Conservation (phyloP, 2,888 invertebrate species). For the Gymnosoma rotundatum region DNA sequence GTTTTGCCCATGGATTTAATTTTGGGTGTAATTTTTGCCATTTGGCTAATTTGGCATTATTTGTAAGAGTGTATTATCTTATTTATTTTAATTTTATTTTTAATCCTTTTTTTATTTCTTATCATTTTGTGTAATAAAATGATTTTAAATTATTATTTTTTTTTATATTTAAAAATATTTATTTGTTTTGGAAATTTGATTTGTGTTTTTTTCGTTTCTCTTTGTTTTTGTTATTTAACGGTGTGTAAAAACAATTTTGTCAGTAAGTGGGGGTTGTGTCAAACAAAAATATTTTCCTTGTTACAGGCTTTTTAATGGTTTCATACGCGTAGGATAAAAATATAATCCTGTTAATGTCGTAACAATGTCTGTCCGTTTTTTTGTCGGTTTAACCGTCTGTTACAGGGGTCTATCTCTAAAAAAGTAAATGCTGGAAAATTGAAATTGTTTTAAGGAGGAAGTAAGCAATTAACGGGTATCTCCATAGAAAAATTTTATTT, state of each 20-base stretch:
- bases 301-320: no score
- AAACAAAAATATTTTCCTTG: no score
- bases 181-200: neutral
- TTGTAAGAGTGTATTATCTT: slow-evolving; percentile 72
- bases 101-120: neutral
- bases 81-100: slow-evolving; percentile 26
- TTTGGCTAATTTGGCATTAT: slow-evolving; percentile 80
- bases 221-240: slow-evolving; percentile 46
- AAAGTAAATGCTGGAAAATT: no score
- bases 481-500: no score
- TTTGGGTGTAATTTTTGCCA: slow-evolving; percentile 75
- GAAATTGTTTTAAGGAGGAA: no score
- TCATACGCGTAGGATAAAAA: no score
- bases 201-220: neutral
- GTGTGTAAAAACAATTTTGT: slow-evolving; percentile 50
- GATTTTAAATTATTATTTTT: slow-evolving; percentile 51
- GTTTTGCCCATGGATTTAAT: slow-evolving; percentile 79
- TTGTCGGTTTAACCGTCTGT: no score
- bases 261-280: neutral
- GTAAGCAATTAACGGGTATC: no score
- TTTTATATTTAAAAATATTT: slow-evolving; percentile 12
- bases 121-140: slow-evolving; percentile 37
- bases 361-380: no score
- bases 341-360: no score
- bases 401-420: no score